Conservation (phyloP, 2,797 vertebrate species). For the Poliocrania exsul region DNA sequence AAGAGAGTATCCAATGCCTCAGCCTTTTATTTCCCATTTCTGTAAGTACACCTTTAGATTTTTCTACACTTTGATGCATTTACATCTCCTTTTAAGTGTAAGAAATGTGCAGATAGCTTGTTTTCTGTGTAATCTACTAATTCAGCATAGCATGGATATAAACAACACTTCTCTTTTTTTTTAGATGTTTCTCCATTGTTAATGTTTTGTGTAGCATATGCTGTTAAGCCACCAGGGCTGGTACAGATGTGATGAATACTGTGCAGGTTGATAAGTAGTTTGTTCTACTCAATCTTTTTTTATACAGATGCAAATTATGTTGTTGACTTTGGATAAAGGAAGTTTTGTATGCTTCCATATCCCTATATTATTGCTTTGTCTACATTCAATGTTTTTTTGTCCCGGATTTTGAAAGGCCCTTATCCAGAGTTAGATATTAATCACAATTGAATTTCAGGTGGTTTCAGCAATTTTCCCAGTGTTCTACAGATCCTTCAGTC, state of each 20-base stretch:
- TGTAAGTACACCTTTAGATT: not conserved
- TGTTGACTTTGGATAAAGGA: not conserved
- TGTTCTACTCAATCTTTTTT: not conserved
- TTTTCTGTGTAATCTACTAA: not conserved
- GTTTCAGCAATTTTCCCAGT: not conserved
- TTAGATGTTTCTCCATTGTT: not conserved
- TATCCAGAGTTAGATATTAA: not conserved
- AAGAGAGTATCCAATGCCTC: slow-evolving; percentile 9
- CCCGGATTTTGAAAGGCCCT: not conserved
- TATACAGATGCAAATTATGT: not conserved
- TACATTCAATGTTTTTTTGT: not conserved
- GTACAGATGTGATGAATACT: not conserved
- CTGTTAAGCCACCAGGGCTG: not conserved
- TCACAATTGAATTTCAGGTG: not conserved
- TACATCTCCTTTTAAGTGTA: not conserved
- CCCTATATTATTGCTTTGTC: not conserved
- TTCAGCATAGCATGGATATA: not conserved
- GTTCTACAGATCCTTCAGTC: not conserved
- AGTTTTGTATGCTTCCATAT: not conserved
- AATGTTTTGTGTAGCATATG: not conserved
- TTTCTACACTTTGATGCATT: not conserved
- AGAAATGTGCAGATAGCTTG: not conserved
- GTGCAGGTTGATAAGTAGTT: not conserved
- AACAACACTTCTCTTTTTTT: not conserved
- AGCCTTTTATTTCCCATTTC: not conserved